Conservation (phyloP, 1,140 invertebrate genomes). For the Drosophila ananassae region DNA sequence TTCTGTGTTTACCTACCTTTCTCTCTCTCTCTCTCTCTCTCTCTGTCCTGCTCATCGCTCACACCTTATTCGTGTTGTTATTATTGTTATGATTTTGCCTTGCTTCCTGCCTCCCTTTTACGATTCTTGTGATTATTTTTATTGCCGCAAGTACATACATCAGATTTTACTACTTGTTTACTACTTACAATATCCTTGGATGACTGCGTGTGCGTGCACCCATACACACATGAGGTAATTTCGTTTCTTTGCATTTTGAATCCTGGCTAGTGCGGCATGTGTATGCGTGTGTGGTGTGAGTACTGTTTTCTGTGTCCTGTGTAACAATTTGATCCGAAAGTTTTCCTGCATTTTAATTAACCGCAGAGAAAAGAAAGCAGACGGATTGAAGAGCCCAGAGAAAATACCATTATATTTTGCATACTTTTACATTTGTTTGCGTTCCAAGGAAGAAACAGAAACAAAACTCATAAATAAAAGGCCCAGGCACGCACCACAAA, state of each 20-base stretch:
- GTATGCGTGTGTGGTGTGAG: constrained; percentile 1
- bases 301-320: constrained; percentile 1
- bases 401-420: constrained; percentile 48
- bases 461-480: constrained; percentile 69
- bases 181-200: constrained; percentile 32
- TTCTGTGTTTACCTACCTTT: neutral
- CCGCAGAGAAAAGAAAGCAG: constrained; percentile 28
- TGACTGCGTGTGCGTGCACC: constrained; percentile 1
- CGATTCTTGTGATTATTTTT: constrained; percentile 45
- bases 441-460: constrained; percentile 47
- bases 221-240: constrained; percentile 9
- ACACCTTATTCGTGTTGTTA: constrained; percentile 41
- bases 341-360: constrained; percentile 61
- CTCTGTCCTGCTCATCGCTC: constrained; percentile 8
- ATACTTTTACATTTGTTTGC: constrained; percentile 45
- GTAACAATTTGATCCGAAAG: constrained; percentile 28
- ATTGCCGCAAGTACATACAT: constrained; percentile 43
- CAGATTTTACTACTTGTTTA: constrained; percentile 52
- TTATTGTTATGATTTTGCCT: constrained; percentile 43
- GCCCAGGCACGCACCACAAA: constrained; percentile 68
- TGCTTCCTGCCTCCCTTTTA: constrained; percentile 30
- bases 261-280: neutral
- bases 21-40: neutral
- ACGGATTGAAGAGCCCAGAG: constrained; percentile 32
- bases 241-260: constrained; percentile 9